Base-by-base conservation (phyloP, 2,888 invertebrate species). In the Zele albiditarsus region DNA sequence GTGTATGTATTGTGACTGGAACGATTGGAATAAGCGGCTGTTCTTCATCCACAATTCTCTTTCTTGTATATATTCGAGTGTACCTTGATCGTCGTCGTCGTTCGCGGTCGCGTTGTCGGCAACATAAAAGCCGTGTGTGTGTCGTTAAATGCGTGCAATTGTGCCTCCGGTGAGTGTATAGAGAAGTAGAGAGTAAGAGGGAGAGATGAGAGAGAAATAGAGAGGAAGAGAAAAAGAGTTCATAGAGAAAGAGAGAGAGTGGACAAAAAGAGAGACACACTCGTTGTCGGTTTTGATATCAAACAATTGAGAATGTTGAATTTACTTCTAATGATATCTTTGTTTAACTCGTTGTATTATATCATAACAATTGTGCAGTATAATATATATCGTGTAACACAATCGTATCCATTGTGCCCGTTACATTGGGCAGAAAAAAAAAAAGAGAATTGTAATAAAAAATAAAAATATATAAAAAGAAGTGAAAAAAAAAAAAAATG, bases 121-220 rank as follows among this genome's bases (percentile, higher is more conserved):
- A 79, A 85, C 84, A 84, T 85, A 84, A 85, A 84, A 84, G 85
- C 79, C 74, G 3, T 10, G 20, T 53, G 20, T 53, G 20, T 76
- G 79, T 80, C 83, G 82, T 84, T 84, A 84, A 84, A 82, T 82
- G 83, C 84, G 82, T 80, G 81, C 84, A 82, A 85, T 84, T 84
- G 85, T 83, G 80, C 82, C 82, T 80, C 75, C 79, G 78, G 75
- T 73, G 62, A 78, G 72, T 66, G 63, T 57, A 63, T 66, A 53
- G 3, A 46, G 8, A 46, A 20, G 8, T 38, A 38, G 67, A 68
- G 74, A 67, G 74, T 70, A 71, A 69, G 65, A 57, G 76, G 31
- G 67, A 66, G 72, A 71, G 74, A 74, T 38, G 67, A 66, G 72
- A 71, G 74, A 74, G 71, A 69, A 77, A 74, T 63, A 27, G 67